Evolutionary conservation across 1,140 invertebrate genomes (phyloP).

Genomic region (Holcopasites calliopsidis): DNA sequence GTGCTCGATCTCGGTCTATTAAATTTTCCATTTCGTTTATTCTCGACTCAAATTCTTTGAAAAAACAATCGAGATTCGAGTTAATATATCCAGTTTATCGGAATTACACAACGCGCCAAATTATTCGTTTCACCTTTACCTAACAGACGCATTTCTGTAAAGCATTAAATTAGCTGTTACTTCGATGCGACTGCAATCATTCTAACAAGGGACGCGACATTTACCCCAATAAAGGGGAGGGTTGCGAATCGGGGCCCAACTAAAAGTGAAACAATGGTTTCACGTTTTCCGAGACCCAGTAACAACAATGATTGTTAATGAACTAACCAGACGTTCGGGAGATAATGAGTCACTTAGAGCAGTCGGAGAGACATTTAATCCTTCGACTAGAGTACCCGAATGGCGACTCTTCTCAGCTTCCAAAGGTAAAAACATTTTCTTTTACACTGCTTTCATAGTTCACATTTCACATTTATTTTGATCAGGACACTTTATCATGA

Average conservation of each 20-base stretch:
- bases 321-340: not conserved
- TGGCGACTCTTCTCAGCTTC: too few species aligned
- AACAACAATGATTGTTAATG: constrained; percentile 20
- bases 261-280: not conserved
- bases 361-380: not conserved
- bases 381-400: too few species aligned
- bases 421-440: too few species aligned
- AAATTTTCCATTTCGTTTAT: too few species aligned
- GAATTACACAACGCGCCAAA: not conserved
- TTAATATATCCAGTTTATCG: too few species aligned
- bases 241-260: not conserved
- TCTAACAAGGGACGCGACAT: not conserved
- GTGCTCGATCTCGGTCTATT: too few species aligned
- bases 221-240: not conserved
- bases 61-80: too few species aligned
- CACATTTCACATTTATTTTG: too few species aligned
- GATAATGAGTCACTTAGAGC: not conserved
- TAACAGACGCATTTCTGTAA: not conserved
- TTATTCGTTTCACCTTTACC: too few species aligned
- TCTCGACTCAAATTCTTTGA: too few species aligned
- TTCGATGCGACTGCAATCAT: not conserved
- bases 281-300: not conserved
- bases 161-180: not conserved
- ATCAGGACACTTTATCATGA: too few species aligned
- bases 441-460: too few species aligned